Evolutionary conservation across 1,140 invertebrate species (phyloP).

Genomic region (Drepana arcuata): DNA sequence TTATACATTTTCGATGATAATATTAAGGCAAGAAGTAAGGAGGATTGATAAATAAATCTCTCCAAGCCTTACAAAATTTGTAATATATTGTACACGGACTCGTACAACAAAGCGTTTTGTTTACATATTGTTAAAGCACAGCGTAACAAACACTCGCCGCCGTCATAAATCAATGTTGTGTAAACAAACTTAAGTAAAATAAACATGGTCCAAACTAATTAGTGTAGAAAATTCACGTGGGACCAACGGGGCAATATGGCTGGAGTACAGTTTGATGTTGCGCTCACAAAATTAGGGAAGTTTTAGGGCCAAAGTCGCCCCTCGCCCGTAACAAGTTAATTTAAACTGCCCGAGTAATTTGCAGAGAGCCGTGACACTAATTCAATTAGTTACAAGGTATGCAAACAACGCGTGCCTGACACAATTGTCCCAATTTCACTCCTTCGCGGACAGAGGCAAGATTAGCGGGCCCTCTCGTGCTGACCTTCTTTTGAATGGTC

Average conservation of each 20-base stretch:
- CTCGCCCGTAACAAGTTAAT: conserved; percentile 64
- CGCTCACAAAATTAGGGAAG: conserved; percentile 67
- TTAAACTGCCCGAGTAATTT: conserved; percentile 69
- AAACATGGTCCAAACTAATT: conserved; percentile 65
- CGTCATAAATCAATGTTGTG: conserved; percentile 56
- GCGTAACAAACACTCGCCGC: conserved; percentile 29
- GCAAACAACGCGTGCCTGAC: conserved; percentile 27
- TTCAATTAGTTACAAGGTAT: conserved; percentile 61
- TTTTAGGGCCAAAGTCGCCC: conserved; percentile 65
- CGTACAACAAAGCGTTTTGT: no score
- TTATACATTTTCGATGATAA: no score
- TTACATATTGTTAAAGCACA: no score
- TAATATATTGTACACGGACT: no score
- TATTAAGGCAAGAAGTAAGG: no score
- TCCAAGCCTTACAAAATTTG: no score
- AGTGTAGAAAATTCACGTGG: conserved; percentile 67
- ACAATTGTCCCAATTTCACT: background rate
- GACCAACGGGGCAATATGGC: conserved; percentile 59
- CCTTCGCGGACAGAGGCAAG: no score
- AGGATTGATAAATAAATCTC: no score
- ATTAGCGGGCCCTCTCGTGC: no score
- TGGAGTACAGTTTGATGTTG: conserved; percentile 68
- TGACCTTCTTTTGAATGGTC: no score
- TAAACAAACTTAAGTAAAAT: conserved; percentile 60
- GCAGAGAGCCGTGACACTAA: conserved; percentile 63